A percentile compares a stretch with the other conserved stretches of the same genome.
Conservation (phyloP, 2,113 vertebrate species). For the Pangasianodon hypophthalmus region DNA sequence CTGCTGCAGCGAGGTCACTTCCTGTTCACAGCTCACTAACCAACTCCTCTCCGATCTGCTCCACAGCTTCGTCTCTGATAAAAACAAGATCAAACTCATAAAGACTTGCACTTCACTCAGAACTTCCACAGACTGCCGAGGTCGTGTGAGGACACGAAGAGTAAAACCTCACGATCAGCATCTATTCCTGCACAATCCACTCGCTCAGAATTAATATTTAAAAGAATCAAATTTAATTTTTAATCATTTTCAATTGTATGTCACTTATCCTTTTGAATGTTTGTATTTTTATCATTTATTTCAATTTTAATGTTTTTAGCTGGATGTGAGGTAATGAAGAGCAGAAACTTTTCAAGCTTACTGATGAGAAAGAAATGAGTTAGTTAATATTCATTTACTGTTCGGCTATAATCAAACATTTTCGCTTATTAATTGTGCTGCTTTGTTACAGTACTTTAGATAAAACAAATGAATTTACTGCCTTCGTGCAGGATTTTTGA, state of each 20-base stretch:
- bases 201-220: not conserved
- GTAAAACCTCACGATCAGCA: not conserved
- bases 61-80: not conserved
- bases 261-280: no score
- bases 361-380: not conserved
- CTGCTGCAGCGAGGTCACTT: conserved; percentile 2
- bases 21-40: not conserved
- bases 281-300: not conserved
- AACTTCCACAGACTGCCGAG: not conserved
- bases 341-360: not conserved
- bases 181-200: not conserved
- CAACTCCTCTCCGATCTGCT: not conserved
- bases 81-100: not conserved
- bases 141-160: not conserved
- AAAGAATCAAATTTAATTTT: not conserved
- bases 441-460: not conserved
- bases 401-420: not conserved
- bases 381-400: not conserved
- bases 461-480: no score
- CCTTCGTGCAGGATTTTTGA: no score
- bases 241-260: not conserved
- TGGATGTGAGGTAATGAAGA: not conserved
- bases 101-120: not conserved
- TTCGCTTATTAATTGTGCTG: not conserved
- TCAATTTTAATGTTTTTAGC: not conserved